Percentiles rank a stretch among this genome's conserved stretches.
phyloP scores from a whole-genome alignment of 64 coral and sea anemone genomes.

The Porites lutea region DNA sequence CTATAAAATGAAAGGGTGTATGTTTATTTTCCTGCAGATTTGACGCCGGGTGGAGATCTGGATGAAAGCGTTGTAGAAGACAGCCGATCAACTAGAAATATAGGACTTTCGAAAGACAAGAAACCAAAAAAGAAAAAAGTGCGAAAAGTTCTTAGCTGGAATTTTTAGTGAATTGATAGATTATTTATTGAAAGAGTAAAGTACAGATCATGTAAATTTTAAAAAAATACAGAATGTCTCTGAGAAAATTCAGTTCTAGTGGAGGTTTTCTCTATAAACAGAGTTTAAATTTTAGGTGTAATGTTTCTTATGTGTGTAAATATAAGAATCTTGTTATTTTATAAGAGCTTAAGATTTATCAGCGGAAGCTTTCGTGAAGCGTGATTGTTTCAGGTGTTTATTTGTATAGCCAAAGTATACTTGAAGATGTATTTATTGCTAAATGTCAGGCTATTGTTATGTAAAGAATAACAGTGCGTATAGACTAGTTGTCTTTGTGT shows the following conservation, averaged over 20 bases:
- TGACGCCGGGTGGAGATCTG: background rate
- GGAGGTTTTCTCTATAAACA: background rate
- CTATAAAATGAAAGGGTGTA: no score
- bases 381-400: background rate
- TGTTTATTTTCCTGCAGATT: background rate
- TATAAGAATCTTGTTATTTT: background rate
- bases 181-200: background rate
- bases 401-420: background rate
- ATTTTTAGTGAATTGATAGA: slow-evolving; percentile 16
- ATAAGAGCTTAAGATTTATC: background rate
- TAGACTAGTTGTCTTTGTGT: no score
- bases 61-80: slow-evolving; percentile 50
- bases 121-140: slow-evolving; percentile 66
- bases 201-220: background rate
- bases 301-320: background rate
- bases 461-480: no score
- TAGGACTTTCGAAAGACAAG: slow-evolving; percentile 37
- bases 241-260: background rate
- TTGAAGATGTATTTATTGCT: background rate
- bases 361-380: background rate
- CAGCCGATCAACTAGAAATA: background rate
- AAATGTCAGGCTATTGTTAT: background rate
- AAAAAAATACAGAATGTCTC: background rate
- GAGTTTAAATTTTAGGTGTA: background rate
- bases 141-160: slow-evolving; percentile 77